Evolutionary conservation across 2,888 invertebrate species (phyloP), one percentile per base, ranked within the genome.

Genomic region (Tridacna gigas): DNA sequence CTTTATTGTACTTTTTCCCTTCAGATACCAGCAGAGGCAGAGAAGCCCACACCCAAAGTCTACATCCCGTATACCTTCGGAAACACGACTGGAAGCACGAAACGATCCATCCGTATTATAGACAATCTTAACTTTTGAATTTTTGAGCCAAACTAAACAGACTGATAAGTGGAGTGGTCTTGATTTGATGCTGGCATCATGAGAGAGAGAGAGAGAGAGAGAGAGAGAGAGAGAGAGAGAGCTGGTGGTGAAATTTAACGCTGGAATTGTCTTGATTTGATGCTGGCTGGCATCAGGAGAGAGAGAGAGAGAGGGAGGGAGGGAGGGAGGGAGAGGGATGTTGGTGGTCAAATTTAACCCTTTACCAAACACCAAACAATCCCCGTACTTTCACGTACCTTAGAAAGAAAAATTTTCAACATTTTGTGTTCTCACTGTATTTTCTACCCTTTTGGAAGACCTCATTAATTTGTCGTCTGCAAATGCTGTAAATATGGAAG

Each of bases 121-220:
- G 37, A 67, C 5, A 37, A 37, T 28, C 15, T 67, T 15, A 11
- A 67, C 45, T 67, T 26, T 18, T 37, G 7, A 11, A 67, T 20
- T 67, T 26, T 18, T 37, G 7, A 37, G 37, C 7, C 2, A 37
- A 37, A 37, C 37, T 37, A 37, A 7, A 37, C 37, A 37, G 37
- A 37, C 37, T 37, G 37, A 2, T 37, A 4, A 7, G 37, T 37
- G 37, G 7, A 37, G 3, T 37, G 37, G 37, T 37, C 37, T 37
- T 37, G 37, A 37, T 37, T 37, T 37, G 37, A 37, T 37, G 37
- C 37, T 37, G 37, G 37, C 37, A 37, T 37, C 37, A 37, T 5
- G 56, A 56, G 56, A 56, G 56, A 56, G 56, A 56, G 56, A 56
- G 56, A 56, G 56, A 56, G 56, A 56, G 56, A 56, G 22, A 28